Evolutionary conservation across 2,113 vertebrate genomes (phyloP), one percentile per base, ranked within the genome.

Genomic region (Daubentonia madagascariensis): DNA sequence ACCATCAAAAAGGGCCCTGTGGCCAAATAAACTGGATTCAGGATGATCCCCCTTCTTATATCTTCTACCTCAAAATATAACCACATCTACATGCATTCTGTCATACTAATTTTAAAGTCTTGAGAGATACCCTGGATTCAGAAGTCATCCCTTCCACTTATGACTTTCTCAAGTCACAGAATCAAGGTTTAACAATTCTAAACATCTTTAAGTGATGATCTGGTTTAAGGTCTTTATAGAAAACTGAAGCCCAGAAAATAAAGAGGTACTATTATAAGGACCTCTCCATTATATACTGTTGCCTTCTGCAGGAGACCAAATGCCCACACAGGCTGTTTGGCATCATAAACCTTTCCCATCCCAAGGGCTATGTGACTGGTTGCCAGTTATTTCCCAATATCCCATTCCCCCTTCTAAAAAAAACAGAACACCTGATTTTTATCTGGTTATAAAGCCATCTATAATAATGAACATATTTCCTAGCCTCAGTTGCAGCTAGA

Each of bases 221-320:
- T 78, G 45, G 30, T 72, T 92, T 91, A 93, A 93, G 40, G 22
- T 88, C 43, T 67, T 89, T 63, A 70, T 6, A 90, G 67, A 57
- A 88, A 85, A 95, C 18, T n/a, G 20, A 87, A 93, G 22, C 22
- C 40, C 70, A 87, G 86, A 91, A 96, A 91, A 96, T 52, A 93
- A 95, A 76, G 8, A 93, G 1, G 73, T 14, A 57, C 59, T 50
- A 32, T 78, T 75, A 72, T 28, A 93, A 91, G 45, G 48, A 40
- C 30, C 40, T 94, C 45, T 68, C 86, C 37, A 94, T 83, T 75
- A 90, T 28, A 72, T 0, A 57, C 37, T 35, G 18, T 18, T 86
- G 65, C 57, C 50, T 90, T 83, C 32, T n/a, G 6, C 52, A 78
- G 83, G 76, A 95, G 50, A 63, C 61, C 35, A 76, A 91, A 84